Evolutionary conservation across 2,113 vertebrate species (phyloP).

Genomic region (Oplegnathus fasciatus): DNA sequence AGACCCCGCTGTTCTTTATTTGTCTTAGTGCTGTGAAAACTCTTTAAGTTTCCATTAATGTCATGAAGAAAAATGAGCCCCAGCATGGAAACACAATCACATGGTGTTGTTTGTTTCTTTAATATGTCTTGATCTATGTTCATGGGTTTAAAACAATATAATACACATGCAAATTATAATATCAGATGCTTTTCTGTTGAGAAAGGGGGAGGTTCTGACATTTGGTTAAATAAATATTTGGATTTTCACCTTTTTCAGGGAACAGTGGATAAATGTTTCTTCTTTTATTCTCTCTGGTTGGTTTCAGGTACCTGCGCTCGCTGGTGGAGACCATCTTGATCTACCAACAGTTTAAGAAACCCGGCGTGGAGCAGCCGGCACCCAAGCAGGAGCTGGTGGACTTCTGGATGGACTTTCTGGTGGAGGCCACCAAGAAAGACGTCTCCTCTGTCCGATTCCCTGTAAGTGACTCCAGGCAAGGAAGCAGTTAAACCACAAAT

Average conservation of each 20-base stretch:
- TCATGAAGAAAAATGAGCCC: conserved; percentile 40
- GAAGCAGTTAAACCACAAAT: neutral
- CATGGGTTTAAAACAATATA: conserved; percentile 5
- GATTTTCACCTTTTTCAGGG: neutral
- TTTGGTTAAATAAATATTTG: neutral
- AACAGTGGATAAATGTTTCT: neutral
- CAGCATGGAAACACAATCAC: conserved; percentile 38
- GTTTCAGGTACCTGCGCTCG: conserved; percentile 93
- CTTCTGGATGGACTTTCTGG: conserved; percentile 99
- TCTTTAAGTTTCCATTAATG: conserved; percentile 47
- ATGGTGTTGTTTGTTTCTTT: conserved; percentile 21
- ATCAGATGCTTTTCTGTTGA: neutral
- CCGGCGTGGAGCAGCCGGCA: conserved; percentile 86
- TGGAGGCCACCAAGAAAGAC: conserved; percentile 95
- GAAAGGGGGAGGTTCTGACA: neutral
- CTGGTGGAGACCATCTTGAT: conserved; percentile 97
- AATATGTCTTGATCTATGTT: neutral
- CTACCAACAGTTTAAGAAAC: conserved; percentile 95
- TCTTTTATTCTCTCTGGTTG: neutral
- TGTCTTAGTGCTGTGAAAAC: conserved; percentile 52
- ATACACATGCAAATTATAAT: conserved; percentile 8
- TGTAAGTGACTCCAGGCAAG: conserved; percentile 81
- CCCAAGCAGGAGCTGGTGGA: conserved; percentile 94
- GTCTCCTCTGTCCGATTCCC: conserved; percentile 97
- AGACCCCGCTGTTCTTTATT: conserved; percentile 47